Conservation (phyloP, 2,797 vertebrate species). For the Iguana delicatissima region DNA sequence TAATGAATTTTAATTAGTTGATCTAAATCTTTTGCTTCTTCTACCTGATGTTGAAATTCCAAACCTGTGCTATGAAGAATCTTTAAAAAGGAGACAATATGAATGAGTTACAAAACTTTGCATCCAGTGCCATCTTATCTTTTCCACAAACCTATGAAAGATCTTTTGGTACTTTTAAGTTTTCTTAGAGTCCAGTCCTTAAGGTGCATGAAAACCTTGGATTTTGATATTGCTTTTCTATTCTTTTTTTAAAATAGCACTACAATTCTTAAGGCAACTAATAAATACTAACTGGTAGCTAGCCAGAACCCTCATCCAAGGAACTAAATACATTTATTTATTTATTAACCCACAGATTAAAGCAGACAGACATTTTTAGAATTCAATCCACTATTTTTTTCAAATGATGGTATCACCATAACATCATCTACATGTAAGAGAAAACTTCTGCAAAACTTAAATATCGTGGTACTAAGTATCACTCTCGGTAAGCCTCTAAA, state of each 20-base stretch:
- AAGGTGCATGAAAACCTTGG: background rate
- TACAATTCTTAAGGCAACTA: background rate
- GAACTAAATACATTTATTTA: background rate
- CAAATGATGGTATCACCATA: background rate
- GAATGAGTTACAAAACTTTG: background rate
- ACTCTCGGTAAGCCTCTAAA: background rate
- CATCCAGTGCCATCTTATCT: slow-evolving; percentile 8
- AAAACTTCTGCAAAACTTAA: background rate
- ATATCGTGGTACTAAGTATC: background rate
- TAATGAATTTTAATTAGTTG: slow-evolving; percentile 99
- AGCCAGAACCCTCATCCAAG: background rate
- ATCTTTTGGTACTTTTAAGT: background rate
- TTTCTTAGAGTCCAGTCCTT: background rate
- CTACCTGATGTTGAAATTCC: slow-evolving; percentile 98
- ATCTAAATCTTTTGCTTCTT: slow-evolving; percentile 98
- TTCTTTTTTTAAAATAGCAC: background rate
- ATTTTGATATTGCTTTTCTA: too few relatives aligned
- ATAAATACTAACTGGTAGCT: background rate
- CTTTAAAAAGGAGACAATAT: slow-evolving; percentile 76
- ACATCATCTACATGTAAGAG: background rate
- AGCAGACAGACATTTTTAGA: background rate
- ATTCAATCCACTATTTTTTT: background rate
- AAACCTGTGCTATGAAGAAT: slow-evolving; percentile 98
- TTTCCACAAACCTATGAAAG: background rate
- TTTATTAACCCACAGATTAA: background rate